phyloP scores from a whole-genome alignment of 2,888 invertebrate species.

The Sinelater perroti region DNA sequence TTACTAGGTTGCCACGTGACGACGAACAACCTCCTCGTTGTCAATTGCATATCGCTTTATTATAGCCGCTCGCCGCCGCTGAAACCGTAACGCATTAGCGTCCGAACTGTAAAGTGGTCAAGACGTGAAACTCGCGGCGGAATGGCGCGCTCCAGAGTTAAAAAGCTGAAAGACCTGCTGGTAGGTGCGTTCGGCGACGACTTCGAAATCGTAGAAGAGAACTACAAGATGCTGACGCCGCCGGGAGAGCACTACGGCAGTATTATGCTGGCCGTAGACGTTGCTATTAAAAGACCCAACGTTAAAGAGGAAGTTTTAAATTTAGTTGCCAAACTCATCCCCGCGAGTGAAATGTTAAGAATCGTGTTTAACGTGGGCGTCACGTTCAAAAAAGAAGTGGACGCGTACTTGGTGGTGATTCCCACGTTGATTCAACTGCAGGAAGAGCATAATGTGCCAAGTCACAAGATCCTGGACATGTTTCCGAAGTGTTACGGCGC shows the following conservation, averaged over 20 bases:
- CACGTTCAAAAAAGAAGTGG: constrained; percentile 67
- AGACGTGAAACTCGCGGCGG: background rate
- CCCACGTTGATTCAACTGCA: constrained; percentile 64
- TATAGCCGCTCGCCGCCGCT: constrained; percentile 11
- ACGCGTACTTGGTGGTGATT: constrained; percentile 63
- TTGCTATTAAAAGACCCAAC: constrained; percentile 51
- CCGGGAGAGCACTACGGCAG: constrained; percentile 72
- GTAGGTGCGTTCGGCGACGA: constrained; percentile 47
- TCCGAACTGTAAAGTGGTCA: constrained; percentile 13
- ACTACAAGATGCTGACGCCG: constrained; percentile 61
- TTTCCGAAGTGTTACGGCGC: constrained; percentile 67
- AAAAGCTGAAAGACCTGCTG: constrained; percentile 51
- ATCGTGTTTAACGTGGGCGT: constrained; percentile 65
- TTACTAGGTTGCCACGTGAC: constrained; percentile 8
- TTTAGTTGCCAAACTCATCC: constrained; percentile 67
- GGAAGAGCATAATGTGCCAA: constrained; percentile 59
- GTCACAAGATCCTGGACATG: constrained; percentile 59
- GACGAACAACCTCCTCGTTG: constrained; percentile 4
- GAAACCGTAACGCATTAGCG: constrained; percentile 21
- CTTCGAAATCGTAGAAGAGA: constrained; percentile 57
- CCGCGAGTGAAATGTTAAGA: constrained; percentile 64
- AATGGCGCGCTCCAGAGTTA: constrained; percentile 53
- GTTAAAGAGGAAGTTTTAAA: constrained; percentile 56
- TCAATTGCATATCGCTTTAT: constrained; percentile 19
- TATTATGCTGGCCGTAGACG: constrained; percentile 62